These are phyloP conservation scores for Thereva unica DNA, from an alignment of 2,888 invertebrate species.

Conservation along the genomic window DNA sequence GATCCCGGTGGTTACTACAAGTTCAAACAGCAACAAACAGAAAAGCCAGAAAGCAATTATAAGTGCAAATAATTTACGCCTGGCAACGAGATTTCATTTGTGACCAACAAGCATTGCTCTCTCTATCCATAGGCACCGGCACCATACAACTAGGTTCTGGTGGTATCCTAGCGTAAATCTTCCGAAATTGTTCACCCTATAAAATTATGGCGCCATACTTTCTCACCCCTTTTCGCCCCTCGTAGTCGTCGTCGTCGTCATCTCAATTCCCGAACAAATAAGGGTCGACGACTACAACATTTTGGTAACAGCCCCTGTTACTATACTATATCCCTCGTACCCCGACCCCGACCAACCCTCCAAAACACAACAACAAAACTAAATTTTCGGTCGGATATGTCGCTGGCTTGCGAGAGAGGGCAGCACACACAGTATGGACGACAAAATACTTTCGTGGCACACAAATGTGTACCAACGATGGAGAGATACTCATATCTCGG, in stretches of 20 bases:
- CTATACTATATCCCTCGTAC: too few species aligned
- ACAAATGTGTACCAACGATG: neutral
- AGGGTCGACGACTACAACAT: slow-evolving; percentile 11
- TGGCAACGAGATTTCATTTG: slow-evolving; percentile 30
- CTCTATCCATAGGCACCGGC: slow-evolving; percentile 9
- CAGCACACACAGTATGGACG: slow-evolving; percentile 2
- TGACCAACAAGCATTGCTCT: neutral
- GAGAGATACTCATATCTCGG: neutral
- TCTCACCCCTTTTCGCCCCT: too few species aligned
- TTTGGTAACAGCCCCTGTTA: too few species aligned
- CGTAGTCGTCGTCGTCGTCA: too few species aligned
- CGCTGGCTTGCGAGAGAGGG: neutral
- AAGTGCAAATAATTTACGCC: slow-evolving; percentile 34
- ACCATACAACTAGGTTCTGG: slow-evolving; percentile 4
- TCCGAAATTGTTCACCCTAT: slow-evolving; percentile 38
- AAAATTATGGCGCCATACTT: slow-evolving; percentile 37
- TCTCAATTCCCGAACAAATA: slow-evolving; percentile 4
- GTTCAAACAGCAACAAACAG: neutral
- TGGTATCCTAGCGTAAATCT: slow-evolving; percentile 38
- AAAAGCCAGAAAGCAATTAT: slow-evolving; percentile 20
- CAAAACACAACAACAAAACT: slow-evolving; percentile 10
- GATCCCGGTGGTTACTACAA: slow-evolving; percentile 1
- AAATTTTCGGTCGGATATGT: slow-evolving; percentile 30
- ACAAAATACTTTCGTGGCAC: neutral
- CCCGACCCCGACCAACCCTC: too few species aligned